Percentiles rank a stretch among this genome's conserved stretches.
Evolutionary conservation across 2,113 vertebrate genomes (phyloP).

Genomic region (Gymnogyps californianus): DNA sequence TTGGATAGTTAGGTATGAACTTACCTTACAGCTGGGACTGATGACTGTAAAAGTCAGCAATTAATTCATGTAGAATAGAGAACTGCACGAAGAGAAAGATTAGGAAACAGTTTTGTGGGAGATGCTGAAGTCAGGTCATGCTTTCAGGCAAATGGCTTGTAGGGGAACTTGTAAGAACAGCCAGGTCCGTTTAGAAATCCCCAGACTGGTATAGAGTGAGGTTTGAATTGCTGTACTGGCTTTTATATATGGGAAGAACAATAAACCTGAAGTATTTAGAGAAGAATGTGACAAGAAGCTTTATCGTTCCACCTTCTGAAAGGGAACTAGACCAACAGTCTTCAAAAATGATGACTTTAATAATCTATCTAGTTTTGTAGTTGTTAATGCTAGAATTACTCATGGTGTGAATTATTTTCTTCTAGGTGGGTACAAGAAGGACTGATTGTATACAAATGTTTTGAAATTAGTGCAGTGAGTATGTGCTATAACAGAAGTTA

Average conservation of each 20-base stretch:
- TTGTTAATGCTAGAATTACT: background rate
- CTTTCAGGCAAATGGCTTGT: background rate
- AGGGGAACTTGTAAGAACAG: background rate
- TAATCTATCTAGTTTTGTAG: background rate
- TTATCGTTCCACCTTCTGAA: background rate
- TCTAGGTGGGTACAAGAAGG: background rate
- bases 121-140: fast-evolving
- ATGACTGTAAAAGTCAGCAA: background rate
- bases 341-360: background rate
- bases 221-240: background rate
- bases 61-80: background rate
- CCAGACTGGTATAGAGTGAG: background rate
- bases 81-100: fast-evolving
- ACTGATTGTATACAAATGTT: background rate
- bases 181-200: background rate
- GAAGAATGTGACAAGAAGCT: background rate
- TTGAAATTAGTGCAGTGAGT: background rate
- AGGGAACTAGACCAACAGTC: background rate
- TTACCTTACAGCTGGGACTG: background rate
- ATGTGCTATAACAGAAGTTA: background rate
- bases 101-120: background rate
- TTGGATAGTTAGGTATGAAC: background rate
- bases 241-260: background rate
- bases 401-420: background rate
- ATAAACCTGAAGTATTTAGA: background rate